A percentile compares a stretch with the other conserved stretches of the same genome.
phyloP scores from a whole-genome alignment of 2,797 vertebrate species.

The Lutra lutra region DNA sequence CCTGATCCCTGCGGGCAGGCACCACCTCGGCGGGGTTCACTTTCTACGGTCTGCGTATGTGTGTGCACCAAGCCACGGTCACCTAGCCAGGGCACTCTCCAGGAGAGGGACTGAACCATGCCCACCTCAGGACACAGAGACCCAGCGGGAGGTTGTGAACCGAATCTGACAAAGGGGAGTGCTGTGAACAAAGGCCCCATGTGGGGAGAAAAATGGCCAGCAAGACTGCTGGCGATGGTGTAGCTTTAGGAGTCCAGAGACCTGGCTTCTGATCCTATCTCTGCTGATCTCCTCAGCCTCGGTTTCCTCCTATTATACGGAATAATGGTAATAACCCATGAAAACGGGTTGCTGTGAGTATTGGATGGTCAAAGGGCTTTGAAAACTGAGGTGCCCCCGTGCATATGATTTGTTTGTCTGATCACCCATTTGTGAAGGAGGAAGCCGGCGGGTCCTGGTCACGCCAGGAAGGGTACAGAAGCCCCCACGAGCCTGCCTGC shows the following conservation, averaged over 20 bases:
- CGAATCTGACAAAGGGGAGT: background rate
- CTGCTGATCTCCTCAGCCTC: background rate
- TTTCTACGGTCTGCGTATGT: background rate
- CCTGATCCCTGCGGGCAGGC: background rate
- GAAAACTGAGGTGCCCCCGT: background rate
- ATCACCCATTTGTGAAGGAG: background rate
- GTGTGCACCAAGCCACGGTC: background rate
- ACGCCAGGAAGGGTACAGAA: background rate
- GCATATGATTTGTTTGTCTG: background rate
- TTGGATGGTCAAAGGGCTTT: background rate
- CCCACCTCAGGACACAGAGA: background rate
- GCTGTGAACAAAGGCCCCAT: constrained; percentile 25
- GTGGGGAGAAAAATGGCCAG: background rate
- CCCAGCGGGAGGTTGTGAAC: constrained; percentile 1
- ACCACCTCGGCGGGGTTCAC: background rate
- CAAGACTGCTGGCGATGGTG: background rate
- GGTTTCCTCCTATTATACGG: background rate
- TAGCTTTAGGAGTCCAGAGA: background rate
- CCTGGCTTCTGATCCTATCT: background rate
- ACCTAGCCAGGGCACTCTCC: background rate
- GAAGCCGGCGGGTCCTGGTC: background rate
- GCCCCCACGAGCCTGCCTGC: background rate
- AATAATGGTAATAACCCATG: background rate
- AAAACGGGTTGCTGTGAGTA: background rate
- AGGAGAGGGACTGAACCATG: background rate